Percentiles rank a stretch among this genome's conserved stretches.
These are phyloP conservation scores for Hydrochoerus hydrochaeris DNA, from an alignment of 2,113 vertebrate genomes.

Conservation along the genomic window DNA sequence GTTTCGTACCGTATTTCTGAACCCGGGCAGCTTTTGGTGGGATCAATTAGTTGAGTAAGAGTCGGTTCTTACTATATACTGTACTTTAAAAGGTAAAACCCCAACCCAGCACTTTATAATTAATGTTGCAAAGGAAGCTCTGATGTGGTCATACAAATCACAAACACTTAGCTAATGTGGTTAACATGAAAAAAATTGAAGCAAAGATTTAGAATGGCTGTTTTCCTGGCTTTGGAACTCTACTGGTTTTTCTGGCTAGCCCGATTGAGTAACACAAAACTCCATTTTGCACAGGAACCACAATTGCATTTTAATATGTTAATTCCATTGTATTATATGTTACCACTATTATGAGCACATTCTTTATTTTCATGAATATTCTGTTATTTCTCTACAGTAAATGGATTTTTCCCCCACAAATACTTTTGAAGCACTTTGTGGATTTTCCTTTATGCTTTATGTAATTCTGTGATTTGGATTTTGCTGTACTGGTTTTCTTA, in stretches of 20 bases:
- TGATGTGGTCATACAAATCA: background rate
- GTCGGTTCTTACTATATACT: background rate
- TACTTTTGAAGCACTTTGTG: background rate
- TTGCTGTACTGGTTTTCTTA: background rate
- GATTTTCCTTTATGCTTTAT: background rate
- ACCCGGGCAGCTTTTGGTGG: background rate
- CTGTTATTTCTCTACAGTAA: background rate
- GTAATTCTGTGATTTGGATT: background rate
- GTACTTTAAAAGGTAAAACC: conserved; percentile 5
- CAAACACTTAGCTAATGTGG: background rate
- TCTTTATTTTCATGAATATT: background rate
- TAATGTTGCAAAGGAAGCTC: background rate
- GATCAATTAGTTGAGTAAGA: background rate
- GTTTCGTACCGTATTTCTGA: background rate
- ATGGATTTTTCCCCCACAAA: background rate
- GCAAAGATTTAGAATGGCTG: background rate
- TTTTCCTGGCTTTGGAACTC: background rate
- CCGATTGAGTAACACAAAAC: background rate
- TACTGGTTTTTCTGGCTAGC: background rate
- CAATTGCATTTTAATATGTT: background rate
- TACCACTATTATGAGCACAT: background rate
- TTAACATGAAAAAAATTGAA: background rate
- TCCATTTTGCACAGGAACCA: background rate
- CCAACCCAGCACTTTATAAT: background rate
- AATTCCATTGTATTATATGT: background rate